Conservation (phyloP, 2,888 invertebrate species). For the Kuschelorhynchus macadamiae region DNA sequence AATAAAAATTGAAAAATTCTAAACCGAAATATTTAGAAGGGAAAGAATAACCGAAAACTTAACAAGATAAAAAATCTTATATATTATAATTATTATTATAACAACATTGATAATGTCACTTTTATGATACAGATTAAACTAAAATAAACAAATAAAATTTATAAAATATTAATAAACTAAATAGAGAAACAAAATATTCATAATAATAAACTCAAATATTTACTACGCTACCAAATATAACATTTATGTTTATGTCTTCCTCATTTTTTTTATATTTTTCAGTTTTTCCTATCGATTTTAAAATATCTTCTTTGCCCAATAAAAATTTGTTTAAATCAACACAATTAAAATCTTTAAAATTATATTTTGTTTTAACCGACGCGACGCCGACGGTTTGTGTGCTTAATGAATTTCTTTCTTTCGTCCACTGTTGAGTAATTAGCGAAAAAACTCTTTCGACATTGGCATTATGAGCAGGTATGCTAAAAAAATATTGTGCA, state of each 20-base stretch:
- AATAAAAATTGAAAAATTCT: too few species aligned
- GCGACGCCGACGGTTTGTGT: background rate
- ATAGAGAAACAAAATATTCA: background rate
- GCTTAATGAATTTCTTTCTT: background rate
- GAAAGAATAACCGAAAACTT: too few species aligned
- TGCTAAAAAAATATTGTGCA: background rate
- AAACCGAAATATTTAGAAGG: too few species aligned
- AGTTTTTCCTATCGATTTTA: background rate
- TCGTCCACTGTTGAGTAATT: background rate
- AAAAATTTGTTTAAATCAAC: background rate
- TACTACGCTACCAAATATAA: too few species aligned
- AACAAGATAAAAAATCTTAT: too few species aligned
- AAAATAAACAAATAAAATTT: conserved; percentile 11
- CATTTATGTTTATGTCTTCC: too few species aligned
- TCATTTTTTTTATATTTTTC: conserved; percentile 5
- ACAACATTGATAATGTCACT: too few species aligned
- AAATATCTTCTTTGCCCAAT: background rate
- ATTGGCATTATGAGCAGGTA: background rate
- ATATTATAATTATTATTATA: too few species aligned
- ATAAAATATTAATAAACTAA: background rate
- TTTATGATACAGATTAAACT: too few species aligned
- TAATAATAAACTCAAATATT: too few species aligned
- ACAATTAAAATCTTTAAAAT: background rate
- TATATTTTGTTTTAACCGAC: background rate
- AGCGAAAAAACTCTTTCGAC: background rate